Conservation (phyloP, 1,140 invertebrate species). For the Notospermus geniculatus region DNA sequence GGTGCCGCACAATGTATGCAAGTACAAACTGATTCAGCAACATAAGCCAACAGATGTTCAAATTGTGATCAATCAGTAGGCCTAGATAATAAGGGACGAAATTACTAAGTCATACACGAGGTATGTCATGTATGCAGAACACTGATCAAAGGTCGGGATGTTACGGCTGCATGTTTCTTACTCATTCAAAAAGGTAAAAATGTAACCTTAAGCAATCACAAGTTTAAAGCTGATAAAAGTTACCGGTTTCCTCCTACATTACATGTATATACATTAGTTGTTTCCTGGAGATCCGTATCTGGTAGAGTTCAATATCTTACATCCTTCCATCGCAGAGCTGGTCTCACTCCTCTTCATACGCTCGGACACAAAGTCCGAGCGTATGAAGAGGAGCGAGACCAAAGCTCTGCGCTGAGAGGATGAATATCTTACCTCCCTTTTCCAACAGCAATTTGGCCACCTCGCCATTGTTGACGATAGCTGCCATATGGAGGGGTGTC, state of each 20-base stretch:
- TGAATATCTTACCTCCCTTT: conserved; percentile 15
- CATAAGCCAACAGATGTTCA: background rate
- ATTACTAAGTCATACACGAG: background rate
- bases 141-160: background rate
- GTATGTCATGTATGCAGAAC: background rate
- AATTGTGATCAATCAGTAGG: background rate
- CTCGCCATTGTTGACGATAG: conserved; percentile 24
- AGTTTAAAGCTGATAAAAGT: no score
- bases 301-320: no score
- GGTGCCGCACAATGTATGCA: background rate
- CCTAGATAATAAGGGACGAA: background rate
- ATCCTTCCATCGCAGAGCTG: no score
- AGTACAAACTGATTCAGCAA: background rate
- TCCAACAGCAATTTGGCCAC: conserved; percentile 27
- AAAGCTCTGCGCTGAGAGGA: background rate
- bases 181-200: no score
- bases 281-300: no score
- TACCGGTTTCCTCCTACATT: no score
- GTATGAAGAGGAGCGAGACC: background rate
- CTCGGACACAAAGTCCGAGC: background rate
- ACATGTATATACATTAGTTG: no score
- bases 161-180: no score
- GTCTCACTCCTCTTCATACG: no score
- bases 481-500: conserved; percentile 34
- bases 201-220: no score